These are phyloP conservation scores for Thalpophila matura DNA, from an alignment of 2,888 invertebrate species.

Conservation along the genomic window DNA sequence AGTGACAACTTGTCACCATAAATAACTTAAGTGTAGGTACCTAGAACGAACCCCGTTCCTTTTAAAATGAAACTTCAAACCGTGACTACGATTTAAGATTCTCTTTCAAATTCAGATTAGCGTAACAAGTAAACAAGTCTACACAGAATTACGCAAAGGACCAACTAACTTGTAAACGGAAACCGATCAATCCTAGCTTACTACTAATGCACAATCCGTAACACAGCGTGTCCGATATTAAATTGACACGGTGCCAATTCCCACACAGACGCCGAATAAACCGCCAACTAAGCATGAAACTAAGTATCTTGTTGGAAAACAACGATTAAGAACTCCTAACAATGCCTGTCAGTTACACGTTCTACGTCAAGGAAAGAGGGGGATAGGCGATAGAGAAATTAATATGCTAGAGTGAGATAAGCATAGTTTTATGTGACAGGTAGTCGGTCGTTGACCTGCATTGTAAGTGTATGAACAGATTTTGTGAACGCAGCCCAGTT, in stretches of 20 bases:
- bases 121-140: constrained; percentile 10
- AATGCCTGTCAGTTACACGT: constrained; percentile 68
- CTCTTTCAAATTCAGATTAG: constrained; percentile 21
- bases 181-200: constrained; percentile 32
- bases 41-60: constrained; percentile 27
- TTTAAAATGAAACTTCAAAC: constrained; percentile 18
- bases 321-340: constrained; percentile 67
- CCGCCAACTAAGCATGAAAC: constrained; percentile 59
- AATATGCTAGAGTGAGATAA: constrained; percentile 53
- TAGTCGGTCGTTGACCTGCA: constrained; percentile 69
- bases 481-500: constrained; percentile 56
- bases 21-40: constrained; percentile 13
- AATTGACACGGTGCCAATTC: constrained; percentile 60
- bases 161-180: constrained; percentile 6
- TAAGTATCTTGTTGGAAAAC: constrained; percentile 69
- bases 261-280: constrained; percentile 44
- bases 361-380: constrained; percentile 58
- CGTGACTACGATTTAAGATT: neutral
- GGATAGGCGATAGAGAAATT: constrained; percentile 54
- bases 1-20: neutral
- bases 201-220: constrained; percentile 22
- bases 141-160: constrained; percentile 26
- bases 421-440: constrained; percentile 68
- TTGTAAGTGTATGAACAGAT: constrained; percentile 59
- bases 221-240: constrained; percentile 27